phyloP scores from a whole-genome alignment of 1,140 invertebrate species.

The Drosophila biarmipes region DNA sequence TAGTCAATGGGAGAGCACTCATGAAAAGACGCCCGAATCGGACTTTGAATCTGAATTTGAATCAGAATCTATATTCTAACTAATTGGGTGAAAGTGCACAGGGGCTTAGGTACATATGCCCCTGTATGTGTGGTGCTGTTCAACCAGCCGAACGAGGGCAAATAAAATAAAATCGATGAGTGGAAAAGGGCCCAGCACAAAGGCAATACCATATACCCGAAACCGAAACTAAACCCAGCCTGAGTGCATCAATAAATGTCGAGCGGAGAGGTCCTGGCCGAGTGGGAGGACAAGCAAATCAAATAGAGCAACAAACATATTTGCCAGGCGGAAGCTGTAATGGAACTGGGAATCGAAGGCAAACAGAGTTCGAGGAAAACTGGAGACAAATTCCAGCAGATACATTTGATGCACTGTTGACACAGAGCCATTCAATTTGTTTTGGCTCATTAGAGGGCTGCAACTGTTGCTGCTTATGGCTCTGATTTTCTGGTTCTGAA shows the following conservation, averaged over 20 bases:
- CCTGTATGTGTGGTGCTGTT: neutral
- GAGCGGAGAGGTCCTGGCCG: conserved; percentile 26
- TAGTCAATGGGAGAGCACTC: conserved; percentile 5
- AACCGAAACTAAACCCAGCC: neutral
- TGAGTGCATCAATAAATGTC: conserved; percentile 78
- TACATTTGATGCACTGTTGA: conserved; percentile 72
- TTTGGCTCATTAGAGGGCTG: conserved; percentile 73
- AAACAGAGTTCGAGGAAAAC: conserved; percentile 47
- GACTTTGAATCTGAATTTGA: no score
- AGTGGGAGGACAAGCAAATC: conserved; percentile 52
- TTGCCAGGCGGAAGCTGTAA: conserved; percentile 48
- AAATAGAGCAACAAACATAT: conserved; percentile 69
- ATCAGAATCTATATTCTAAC: conserved; percentile 45
- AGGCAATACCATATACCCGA: neutral
- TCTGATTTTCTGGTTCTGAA: neutral
- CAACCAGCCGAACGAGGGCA: conserved; percentile 20
- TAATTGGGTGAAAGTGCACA: conserved; percentile 64
- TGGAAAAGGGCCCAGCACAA: neutral
- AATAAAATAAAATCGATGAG: conserved; percentile 71
- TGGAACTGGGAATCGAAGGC: conserved; percentile 52
- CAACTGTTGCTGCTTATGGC: conserved; percentile 35
- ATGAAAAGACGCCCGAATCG: conserved; percentile 7
- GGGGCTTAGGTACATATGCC: conserved; percentile 8
- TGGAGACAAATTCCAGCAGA: conserved; percentile 34
- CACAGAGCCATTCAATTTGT: conserved; percentile 74